Conservation (phyloP, 2,113 vertebrate genomes). For the Macquaria ambigua region DNA sequence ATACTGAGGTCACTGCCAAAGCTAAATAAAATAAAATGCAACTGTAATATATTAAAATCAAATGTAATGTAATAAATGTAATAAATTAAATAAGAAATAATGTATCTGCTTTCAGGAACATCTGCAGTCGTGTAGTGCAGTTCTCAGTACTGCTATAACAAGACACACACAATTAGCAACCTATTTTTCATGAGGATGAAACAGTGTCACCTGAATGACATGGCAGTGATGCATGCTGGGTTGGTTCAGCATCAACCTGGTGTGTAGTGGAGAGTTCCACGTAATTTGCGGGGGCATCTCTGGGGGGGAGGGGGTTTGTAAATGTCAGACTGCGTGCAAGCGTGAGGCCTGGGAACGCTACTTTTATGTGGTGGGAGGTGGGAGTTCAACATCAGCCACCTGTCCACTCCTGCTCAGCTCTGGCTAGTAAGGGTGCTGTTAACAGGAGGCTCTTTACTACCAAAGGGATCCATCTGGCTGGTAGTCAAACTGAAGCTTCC, state of each 20-base stretch:
- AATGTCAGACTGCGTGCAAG: background rate
- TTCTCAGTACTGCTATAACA: no score
- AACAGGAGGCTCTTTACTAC: conserved; percentile 26
- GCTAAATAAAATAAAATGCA: background rate
- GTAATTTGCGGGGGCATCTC: background rate
- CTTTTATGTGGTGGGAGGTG: conserved; percentile 8
- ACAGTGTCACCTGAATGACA: background rate
- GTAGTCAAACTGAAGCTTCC: conserved; percentile 24
- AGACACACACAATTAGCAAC: background rate
- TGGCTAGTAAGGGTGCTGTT: background rate
- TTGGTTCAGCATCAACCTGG: background rate
- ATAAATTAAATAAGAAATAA: background rate
- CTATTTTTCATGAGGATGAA: background rate
- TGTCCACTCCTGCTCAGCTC: conserved; percentile 11
- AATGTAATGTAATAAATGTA: background rate
- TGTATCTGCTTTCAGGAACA: no score
- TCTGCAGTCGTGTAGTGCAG: no score
- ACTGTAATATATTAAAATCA: background rate
- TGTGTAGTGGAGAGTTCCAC: background rate
- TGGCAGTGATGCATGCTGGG: no score
- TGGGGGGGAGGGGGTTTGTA: background rate
- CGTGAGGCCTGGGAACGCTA: background rate
- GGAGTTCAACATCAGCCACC: conserved; percentile 29
- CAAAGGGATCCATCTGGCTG: conserved; percentile 16
- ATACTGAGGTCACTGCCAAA: background rate